Percentiles rank a stretch among this genome's conserved stretches.
phyloP scores from a whole-genome alignment of 2,888 invertebrate species.

The Monochamus alternatus region DNA sequence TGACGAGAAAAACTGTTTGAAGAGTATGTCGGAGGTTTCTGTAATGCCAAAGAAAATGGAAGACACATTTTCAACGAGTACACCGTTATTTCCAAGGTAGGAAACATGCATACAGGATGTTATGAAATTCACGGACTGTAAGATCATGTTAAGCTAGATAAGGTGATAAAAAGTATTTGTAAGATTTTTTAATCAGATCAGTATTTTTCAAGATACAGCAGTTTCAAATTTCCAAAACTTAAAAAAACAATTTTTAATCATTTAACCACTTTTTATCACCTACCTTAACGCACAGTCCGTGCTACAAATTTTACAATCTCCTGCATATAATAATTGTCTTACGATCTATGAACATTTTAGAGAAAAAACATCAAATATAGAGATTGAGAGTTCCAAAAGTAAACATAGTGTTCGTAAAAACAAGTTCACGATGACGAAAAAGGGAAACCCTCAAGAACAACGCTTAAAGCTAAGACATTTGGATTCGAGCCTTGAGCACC shows the following conservation, averaged over 20 bases:
- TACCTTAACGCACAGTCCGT: no score
- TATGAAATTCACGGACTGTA: no score
- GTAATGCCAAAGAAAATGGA: constrained; percentile 29
- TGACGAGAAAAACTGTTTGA: constrained; percentile 28
- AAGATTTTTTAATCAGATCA: no score
- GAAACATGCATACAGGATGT: not conserved
- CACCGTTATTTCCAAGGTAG: constrained; percentile 44
- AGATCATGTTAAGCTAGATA: no score
- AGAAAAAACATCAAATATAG: constrained; percentile 29
- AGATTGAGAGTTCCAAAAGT: constrained; percentile 6
- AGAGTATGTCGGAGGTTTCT: constrained; percentile 36
- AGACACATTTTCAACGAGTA: constrained; percentile 25
- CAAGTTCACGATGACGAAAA: constrained; percentile 48
- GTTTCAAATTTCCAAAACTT: no score
- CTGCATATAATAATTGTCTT: not conserved
- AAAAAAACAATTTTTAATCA: no score
- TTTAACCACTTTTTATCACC: no score
- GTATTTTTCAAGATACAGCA: no score
- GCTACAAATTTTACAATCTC: no score
- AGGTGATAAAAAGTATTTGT: no score
- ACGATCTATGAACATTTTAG: constrained; percentile 17
- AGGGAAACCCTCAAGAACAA: constrained; percentile 11
- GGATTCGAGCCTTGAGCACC: not conserved
- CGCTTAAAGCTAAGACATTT: constrained; percentile 13
- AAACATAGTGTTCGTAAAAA: constrained; percentile 39